Conservation (phyloP, 2,888 invertebrate species). For the Aphidoletes aphidimyza region DNA sequence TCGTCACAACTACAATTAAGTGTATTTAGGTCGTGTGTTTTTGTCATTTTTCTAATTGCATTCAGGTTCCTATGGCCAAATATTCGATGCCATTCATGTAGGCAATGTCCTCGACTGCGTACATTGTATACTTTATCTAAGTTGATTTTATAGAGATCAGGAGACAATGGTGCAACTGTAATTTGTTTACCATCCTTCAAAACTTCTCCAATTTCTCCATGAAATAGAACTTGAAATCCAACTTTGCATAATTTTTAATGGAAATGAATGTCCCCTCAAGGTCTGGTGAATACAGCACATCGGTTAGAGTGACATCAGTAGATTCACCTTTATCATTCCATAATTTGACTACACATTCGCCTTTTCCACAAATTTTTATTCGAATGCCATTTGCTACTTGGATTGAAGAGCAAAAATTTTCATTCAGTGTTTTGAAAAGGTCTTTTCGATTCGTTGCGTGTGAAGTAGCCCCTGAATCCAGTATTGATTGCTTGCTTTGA, state of each 20-base stretch:
- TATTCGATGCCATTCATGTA: conserved; percentile 50
- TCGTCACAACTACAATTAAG: background rate
- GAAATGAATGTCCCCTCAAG: conserved; percentile 57
- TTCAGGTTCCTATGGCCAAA: background rate
- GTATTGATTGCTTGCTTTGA: background rate
- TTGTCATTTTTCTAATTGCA: conserved; percentile 5
- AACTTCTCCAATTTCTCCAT: conserved; percentile 26
- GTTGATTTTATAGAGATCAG: conserved; percentile 53
- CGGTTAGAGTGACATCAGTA: conserved; percentile 45
- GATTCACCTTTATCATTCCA: conserved; percentile 34
- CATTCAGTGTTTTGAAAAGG: no score
- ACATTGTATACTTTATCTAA: background rate
- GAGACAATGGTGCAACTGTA: conserved; percentile 19
- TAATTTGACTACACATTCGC: conserved; percentile 55
- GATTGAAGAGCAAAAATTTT: background rate
- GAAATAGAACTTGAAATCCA: conserved; percentile 54
- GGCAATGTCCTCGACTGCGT: background rate
- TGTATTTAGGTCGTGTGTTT: background rate
- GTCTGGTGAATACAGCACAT: conserved; percentile 57
- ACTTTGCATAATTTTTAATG: conserved; percentile 55
- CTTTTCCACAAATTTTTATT: conserved; percentile 55
- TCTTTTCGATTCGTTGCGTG: background rate
- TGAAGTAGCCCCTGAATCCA: background rate
- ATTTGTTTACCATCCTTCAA: conserved; percentile 53
- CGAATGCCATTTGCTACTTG: conserved; percentile 56